Conservation (phyloP, 1,140 invertebrate genomes). For the Oncopeltus fasciatus region DNA sequence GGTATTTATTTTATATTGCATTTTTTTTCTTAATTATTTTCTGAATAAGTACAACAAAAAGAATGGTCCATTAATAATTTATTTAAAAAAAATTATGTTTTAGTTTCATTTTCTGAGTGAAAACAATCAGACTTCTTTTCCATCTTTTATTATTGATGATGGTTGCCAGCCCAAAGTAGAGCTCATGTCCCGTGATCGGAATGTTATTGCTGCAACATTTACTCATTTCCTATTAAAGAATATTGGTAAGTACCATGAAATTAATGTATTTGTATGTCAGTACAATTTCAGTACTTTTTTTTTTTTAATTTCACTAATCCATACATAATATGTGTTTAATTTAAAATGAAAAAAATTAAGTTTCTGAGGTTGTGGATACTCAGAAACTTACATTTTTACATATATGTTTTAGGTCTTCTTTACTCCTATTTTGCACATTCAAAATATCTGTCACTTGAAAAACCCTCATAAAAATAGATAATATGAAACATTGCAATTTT, state of each 20-base stretch:
- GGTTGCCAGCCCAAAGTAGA: constrained; percentile 75
- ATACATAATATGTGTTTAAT: too few species aligned
- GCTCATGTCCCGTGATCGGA: constrained; percentile 65
- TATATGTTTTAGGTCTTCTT: background rate
- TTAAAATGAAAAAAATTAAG: too few species aligned
- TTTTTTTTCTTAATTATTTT: background rate
- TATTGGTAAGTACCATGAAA: constrained; percentile 47
- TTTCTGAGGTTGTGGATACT: background rate
- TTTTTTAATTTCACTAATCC: too few species aligned
- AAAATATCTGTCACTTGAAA: too few species aligned
- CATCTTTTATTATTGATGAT: constrained; percentile 69
- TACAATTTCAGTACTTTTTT: too few species aligned
- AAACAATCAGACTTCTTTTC: constrained; percentile 32
- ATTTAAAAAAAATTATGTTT: constrained; percentile 26
- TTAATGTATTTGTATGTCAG: too few species aligned
- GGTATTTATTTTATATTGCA: constrained; percentile 32
- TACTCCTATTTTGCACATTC: background rate
- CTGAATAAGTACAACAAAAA: background rate
- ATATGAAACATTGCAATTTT: too few species aligned
- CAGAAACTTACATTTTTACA: background rate
- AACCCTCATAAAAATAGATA: too few species aligned
- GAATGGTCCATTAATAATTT: background rate
- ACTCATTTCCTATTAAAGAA: constrained; percentile 86
- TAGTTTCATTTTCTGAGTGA: constrained; percentile 41
- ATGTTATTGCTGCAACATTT: constrained; percentile 83